These are phyloP conservation scores for Hydra vulgaris DNA, from an alignment of 30 jellyfish, hydroid and myxozoan genomes.

Conservation along the genomic window DNA sequence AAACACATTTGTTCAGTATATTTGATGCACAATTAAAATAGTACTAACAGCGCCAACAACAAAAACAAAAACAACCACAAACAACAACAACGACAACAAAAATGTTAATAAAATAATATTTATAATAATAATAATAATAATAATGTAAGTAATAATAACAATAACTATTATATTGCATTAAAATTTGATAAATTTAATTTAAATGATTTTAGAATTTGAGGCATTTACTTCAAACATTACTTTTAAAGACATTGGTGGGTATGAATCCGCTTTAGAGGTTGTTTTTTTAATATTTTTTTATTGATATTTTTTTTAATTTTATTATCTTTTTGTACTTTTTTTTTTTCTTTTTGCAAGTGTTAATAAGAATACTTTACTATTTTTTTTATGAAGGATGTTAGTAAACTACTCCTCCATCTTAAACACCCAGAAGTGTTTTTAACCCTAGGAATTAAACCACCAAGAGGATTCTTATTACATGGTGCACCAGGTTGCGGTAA, in stretches of 20 bases:
- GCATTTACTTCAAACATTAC: conserved; percentile 44
- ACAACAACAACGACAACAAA: no score
- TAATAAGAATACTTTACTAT: neutral
- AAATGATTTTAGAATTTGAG: conserved; percentile 39
- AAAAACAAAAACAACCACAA: no score
- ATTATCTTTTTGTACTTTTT: neutral
- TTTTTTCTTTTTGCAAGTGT: neutral
- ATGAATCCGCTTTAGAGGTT: conserved; percentile 63
- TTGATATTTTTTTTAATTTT: neutral
- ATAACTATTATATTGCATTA: no score
- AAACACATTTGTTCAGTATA: no score
- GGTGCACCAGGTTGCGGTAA: conserved; percentile 99
- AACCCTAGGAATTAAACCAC: conserved; percentile 90
- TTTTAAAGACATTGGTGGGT: conserved; percentile 78
- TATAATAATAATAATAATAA: no score
- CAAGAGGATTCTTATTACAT: conserved; percentile 90
- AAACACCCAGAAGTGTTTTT: conserved; percentile 91
- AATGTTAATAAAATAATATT: no score
- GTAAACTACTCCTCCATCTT: conserved; percentile 78
- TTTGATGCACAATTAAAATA: no score
- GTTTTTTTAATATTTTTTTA: neutral
- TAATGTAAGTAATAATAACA: no score
- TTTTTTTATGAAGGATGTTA: conserved; percentile 55
- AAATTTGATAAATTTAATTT: neutral
- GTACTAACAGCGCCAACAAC: no score